Base-by-base conservation (phyloP, 1,140 invertebrate genomes). In the Ceratina calcarata region DNA sequence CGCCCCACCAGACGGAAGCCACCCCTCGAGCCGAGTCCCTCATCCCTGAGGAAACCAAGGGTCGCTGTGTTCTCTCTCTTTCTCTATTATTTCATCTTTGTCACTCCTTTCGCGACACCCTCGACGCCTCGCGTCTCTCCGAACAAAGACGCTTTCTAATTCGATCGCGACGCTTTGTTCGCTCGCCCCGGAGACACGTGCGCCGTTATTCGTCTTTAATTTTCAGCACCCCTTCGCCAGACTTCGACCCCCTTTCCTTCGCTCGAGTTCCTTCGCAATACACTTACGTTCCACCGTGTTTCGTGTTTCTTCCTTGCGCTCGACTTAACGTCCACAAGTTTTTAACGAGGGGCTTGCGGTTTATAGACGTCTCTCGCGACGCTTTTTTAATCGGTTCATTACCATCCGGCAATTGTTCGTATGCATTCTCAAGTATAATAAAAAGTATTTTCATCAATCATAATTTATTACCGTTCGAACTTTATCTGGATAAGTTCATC, bases 111-210 rank as follows among this genome's bases (percentile, higher is more conserved):
- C 60, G 55, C 80, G 68, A 74, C 82, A 51, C 76, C 69, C 73
- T 73, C 67, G 32, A 57, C 57, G 65, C 72, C 73, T 79, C 12
- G 68, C 81, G 73, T 64, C 68, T 86, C 86, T 85, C 76, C 76
- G 87, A 87, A 91, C 90, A 91, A 91, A 91, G 90, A 88, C 88
- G 81, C 77, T 82, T 86, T 68, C 89, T 91, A 92, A 92, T 91
- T 90, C 87, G 87, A 89, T 89, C 82, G 85, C 79, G 85, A 87
- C 72, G 83, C 89, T 90, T 91, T 91, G 90, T 90, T 88, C 85
- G 7, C 70, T 71, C 74, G 37, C 61, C 37, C 27, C 32, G 58
- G 67, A 79, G 74, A 81, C 84, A 81, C 79, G 70, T 78, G 82
- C 61, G 79, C 58, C 20, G 37, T 83, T 80, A 72, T 81, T 70